phyloP scores from a whole-genome alignment of 2,113 vertebrate genomes.

The Sceloporus tristichus region DNA sequence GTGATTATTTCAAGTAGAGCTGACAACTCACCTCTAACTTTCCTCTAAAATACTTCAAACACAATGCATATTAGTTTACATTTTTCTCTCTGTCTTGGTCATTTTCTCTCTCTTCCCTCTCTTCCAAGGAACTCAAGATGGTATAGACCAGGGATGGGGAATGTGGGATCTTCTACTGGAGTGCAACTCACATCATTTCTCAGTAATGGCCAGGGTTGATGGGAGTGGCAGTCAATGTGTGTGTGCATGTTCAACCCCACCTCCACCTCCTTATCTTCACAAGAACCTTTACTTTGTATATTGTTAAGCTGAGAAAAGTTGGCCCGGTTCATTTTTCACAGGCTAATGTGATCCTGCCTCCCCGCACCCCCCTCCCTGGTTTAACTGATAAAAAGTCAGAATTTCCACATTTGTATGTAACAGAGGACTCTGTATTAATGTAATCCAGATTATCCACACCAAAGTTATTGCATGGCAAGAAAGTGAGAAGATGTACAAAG shows the following conservation, averaged over 20 bases:
- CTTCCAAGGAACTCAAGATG: not conserved
- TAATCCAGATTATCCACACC: not conserved
- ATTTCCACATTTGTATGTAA: not conserved
- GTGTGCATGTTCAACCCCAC: not conserved
- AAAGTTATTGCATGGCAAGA: too few species aligned
- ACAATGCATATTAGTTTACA: not conserved
- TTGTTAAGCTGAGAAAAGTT: not conserved
- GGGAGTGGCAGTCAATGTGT: too few species aligned
- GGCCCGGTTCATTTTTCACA: not conserved
- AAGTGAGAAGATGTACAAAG: not conserved
- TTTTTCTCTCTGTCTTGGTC: not conserved
- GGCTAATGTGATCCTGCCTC: too few species aligned
- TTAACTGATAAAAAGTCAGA: not conserved
- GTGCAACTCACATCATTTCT: too few species aligned
- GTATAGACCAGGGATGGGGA: too few species aligned
- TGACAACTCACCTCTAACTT: not conserved
- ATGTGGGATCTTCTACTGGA: too few species aligned
- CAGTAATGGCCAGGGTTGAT: too few species aligned
- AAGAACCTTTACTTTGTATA: not conserved
- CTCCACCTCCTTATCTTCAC: not conserved
- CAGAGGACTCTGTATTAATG: not conserved
- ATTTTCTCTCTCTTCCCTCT: not conserved
- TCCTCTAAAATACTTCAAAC: not conserved
- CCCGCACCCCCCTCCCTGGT: too few species aligned
- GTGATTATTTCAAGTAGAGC: not conserved